Conservation (phyloP, 2,113 vertebrate genomes). For the Climacteris rufus region DNA sequence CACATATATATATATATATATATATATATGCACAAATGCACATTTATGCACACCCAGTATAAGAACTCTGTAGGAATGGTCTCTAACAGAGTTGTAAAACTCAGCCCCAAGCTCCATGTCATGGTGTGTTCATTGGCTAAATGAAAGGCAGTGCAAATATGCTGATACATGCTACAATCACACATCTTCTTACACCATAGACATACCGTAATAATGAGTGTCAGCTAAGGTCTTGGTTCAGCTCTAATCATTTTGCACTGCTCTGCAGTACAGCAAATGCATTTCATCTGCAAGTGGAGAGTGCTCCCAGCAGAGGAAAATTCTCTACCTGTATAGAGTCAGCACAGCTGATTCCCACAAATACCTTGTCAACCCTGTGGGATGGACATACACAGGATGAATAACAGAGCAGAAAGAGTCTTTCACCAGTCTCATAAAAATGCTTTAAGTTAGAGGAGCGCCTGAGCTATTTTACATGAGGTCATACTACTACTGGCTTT, state of each 20-base stretch:
- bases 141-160: constrained; percentile 23
- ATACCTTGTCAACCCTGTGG: constrained; percentile 30
- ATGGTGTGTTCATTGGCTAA: neutral
- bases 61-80: neutral
- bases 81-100: neutral
- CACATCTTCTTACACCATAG: neutral
- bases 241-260: constrained; percentile 39
- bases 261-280: neutral
- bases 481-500: neutral
- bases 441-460: neutral
- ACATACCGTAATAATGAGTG: constrained; percentile 29
- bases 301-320: constrained; percentile 27
- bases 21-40: neutral
- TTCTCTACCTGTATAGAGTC: neutral
- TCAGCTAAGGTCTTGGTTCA: constrained; percentile 30
- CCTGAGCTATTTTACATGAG: constrained; percentile 35
- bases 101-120: neutral
- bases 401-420: neutral
- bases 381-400: neutral
- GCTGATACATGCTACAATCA: constrained; percentile 31
- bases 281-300: constrained; percentile 30
- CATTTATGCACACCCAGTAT: neutral
- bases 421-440: constrained; percentile 1
- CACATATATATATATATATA: no score
- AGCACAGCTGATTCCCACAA: constrained; percentile 12